Conservation (phyloP, 92 coral and sea anemone genomes). For the Siderastrea radians region DNA sequence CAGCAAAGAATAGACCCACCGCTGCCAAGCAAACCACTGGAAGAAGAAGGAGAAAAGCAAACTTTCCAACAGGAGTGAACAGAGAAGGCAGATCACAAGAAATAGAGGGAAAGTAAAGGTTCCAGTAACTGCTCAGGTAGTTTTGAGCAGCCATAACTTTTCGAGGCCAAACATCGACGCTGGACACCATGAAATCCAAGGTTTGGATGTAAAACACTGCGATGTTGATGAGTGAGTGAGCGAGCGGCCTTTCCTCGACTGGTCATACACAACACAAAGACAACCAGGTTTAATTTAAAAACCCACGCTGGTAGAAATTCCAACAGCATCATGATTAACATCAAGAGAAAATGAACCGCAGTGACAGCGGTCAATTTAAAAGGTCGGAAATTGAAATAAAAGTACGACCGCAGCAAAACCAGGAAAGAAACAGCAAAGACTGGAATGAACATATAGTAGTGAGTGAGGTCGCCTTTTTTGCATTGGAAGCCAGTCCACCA, state of each 20-base stretch:
- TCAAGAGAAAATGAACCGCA: conserved; percentile 52
- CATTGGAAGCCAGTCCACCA: conserved; percentile 65
- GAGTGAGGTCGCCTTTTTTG: conserved; percentile 33
- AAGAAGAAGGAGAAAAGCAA: conserved; percentile 60
- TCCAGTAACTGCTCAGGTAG: conserved; percentile 77
- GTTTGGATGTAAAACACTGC: conserved; percentile 83
- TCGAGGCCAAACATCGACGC: conserved; percentile 73
- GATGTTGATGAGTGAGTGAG: conserved; percentile 65
- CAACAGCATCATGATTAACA: conserved; percentile 48
- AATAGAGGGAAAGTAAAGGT: conserved; percentile 67
- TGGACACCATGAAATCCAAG: conserved; percentile 77
- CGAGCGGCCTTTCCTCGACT: conserved; percentile 43
- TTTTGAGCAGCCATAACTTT: conserved; percentile 55
- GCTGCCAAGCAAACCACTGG: conserved; percentile 53
- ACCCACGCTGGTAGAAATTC: conserved; percentile 72
- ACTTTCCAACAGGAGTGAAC: conserved; percentile 65
- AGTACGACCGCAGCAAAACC: conserved; percentile 48
- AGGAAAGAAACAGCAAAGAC: conserved; percentile 54
- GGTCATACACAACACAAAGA: conserved; percentile 63
- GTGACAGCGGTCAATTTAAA: conserved; percentile 49
- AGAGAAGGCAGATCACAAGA: conserved; percentile 73
- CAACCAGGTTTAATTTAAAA: conserved; percentile 61
- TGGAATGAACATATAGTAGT: conserved; percentile 46
- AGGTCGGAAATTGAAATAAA: conserved; percentile 31
- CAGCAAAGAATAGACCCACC: conserved; percentile 36